Percentiles rank a stretch among this genome's conserved stretches.
Evolutionary conservation across 2,797 vertebrate species (phyloP).

Genomic region (Microctenopoma steveboyesi): DNA sequence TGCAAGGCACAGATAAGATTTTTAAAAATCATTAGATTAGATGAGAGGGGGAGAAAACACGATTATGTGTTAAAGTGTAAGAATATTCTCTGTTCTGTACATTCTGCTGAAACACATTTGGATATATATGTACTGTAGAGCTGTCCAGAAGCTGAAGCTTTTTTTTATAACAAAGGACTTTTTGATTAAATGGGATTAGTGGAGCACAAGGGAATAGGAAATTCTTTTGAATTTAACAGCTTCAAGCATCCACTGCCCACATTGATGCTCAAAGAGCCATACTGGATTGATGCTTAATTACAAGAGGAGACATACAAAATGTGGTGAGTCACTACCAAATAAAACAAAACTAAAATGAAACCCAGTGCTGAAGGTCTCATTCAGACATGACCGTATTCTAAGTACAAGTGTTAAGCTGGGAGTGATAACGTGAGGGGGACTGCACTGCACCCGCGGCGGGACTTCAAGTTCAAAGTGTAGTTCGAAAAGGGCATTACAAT

Average conservation of each 20-base stretch:
- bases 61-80: not conserved
- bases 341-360: not conserved
- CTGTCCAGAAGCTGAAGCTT: conserved; percentile 35
- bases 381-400: not conserved
- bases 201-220: conserved; percentile 6
- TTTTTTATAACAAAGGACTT: conserved; percentile 6
- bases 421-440: conserved; percentile 1
- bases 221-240: conserved; percentile 17
- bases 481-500: conserved; percentile 30
- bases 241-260: not conserved
- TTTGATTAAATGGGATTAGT: conserved; percentile 26
- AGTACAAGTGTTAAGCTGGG: not conserved
- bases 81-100: conserved; percentile 1
- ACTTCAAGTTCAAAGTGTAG: conserved; percentile 16
- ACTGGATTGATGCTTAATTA: conserved; percentile 18
- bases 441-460: conserved; percentile 5
- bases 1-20: not conserved
- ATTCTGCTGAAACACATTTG: not conserved
- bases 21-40: conserved; percentile 2
- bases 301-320: conserved; percentile 23
- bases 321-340: conserved; percentile 24
- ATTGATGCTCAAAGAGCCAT: not conserved
- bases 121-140: not conserved
- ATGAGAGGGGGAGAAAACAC: not conserved
- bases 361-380: conserved; percentile 16